These are phyloP conservation scores for Matsumurasca onukii DNA, from an alignment of 1,140 invertebrate species.

Conservation along the genomic window DNA sequence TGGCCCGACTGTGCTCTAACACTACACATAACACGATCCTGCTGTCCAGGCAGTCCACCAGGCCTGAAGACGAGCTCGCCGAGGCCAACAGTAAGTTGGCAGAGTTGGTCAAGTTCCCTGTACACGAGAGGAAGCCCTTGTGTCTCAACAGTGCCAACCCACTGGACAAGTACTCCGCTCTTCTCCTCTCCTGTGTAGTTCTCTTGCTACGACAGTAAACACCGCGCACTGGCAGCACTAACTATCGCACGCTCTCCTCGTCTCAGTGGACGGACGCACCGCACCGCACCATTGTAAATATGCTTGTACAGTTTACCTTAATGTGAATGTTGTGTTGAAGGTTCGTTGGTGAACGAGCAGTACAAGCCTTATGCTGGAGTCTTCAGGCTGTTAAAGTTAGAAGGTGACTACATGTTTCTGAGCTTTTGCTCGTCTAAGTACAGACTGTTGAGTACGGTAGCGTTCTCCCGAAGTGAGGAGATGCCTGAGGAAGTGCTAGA, in stretches of 20 bases:
- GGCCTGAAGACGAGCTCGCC: neutral
- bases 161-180: too few species aligned
- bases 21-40: neutral
- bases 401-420: slow-evolving; percentile 20
- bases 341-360: neutral
- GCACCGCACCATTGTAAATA: too few species aligned
- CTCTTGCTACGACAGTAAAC: too few species aligned
- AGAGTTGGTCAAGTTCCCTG: neutral
- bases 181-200: too few species aligned
- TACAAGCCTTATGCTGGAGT: slow-evolving; percentile 13
- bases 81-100: neutral
- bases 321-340: slow-evolving; percentile 12
- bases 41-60: neutral
- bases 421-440: slow-evolving; percentile 3
- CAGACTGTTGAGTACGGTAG: neutral
- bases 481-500: neutral
- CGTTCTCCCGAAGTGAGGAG: neutral
- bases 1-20: neutral
- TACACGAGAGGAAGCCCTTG: neutral
- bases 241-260: too few species aligned
- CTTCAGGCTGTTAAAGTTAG: neutral
- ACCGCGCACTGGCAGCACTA: too few species aligned
- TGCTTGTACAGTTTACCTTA: too few species aligned
- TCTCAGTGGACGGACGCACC: too few species aligned
- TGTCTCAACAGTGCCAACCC: neutral